phyloP scores from a whole-genome alignment of 2,888 invertebrate species.

The Teleiodes luculella region DNA sequence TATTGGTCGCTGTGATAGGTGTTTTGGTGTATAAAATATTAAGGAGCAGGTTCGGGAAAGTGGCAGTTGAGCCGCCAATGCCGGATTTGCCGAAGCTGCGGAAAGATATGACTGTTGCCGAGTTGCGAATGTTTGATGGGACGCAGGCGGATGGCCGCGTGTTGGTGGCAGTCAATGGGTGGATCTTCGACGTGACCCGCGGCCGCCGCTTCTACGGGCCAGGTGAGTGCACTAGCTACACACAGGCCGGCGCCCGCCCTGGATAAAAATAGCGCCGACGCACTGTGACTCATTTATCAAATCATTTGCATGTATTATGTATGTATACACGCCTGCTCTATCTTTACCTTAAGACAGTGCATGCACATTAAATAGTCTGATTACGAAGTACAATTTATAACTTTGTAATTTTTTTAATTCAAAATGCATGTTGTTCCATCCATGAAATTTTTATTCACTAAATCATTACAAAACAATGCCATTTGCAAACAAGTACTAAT shows the following conservation, averaged over 20 bases:
- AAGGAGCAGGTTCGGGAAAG: conserved; percentile 60
- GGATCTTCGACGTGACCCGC: conserved; percentile 95
- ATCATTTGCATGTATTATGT: conserved; percentile 38
- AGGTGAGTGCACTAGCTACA: conserved; percentile 79
- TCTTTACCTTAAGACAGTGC: conserved; percentile 6
- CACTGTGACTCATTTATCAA: conserved; percentile 46
- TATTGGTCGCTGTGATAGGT: conserved; percentile 80
- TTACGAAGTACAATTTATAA: no score
- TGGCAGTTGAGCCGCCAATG: conserved; percentile 40
- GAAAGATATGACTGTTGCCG: conserved; percentile 92
- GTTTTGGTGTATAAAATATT: conserved; percentile 84
- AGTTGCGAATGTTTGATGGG: conserved; percentile 92
- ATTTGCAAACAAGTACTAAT: no score
- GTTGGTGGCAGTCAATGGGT: conserved; percentile 95
- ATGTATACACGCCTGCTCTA: conserved; percentile 24
- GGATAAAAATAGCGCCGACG: conserved; percentile 63
- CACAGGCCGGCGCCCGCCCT: conserved; percentile 8
- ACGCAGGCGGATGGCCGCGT: conserved; percentile 91
- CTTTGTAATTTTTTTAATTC: no score
- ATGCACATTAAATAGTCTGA: not conserved
- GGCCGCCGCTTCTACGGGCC: conserved; percentile 96
- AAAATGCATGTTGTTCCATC: no score
- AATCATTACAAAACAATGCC: no score
- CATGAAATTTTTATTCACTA: no score
- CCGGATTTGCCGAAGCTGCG: conserved; percentile 86